A percentile compares a stretch with the other conserved stretches of the same genome.
These are phyloP conservation scores for Anguilla obscura DNA, from an alignment of 2,797 vertebrate genomes.

Conservation along the genomic window DNA sequence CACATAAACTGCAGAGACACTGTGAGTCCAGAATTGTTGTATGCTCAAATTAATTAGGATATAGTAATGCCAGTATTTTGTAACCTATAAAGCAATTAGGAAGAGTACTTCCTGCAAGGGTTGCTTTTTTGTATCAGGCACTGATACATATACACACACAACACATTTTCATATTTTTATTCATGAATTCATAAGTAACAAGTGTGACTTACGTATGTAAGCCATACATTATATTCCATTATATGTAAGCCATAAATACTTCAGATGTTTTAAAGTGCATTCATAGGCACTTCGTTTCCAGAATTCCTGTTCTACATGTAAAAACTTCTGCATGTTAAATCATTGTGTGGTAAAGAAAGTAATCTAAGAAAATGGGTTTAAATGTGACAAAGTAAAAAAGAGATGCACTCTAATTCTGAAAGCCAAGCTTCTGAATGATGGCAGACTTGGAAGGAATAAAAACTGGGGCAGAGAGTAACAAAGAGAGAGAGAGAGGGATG, in stretches of 20 bases:
- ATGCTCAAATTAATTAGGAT: neutral
- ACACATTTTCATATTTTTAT: neutral
- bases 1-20: neutral
- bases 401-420: neutral
- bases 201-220: neutral
- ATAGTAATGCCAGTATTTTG: neutral
- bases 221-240: neutral
- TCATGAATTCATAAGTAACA: neutral
- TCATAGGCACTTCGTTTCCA: neutral
- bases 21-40: neutral
- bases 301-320: neutral
- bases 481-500: constrained; percentile 6
- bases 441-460: neutral
- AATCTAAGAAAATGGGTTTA: neutral
- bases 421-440: neutral
- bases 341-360: neutral
- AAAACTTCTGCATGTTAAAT: neutral
- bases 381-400: neutral
- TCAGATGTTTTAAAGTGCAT: neutral
- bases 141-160: neutral
- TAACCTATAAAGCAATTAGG: neutral
- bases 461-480: neutral
- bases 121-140: neutral
- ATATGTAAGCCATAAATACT: neutral
- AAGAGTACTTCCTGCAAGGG: neutral